These are phyloP conservation scores for Metalampra italica DNA, from an alignment of 2,888 invertebrate species.

Conservation along the genomic window DNA sequence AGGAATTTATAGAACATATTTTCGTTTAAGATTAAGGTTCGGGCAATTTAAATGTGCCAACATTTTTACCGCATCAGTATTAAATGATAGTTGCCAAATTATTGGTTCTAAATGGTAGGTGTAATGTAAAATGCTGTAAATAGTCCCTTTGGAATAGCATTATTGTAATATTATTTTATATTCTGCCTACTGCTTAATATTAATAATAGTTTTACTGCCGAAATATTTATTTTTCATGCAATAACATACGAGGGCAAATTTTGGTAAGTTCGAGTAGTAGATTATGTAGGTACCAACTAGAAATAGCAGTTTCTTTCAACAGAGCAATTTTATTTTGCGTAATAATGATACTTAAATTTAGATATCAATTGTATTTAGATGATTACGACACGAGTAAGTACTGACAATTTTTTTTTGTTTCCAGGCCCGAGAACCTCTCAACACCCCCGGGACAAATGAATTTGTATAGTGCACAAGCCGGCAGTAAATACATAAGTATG, in stretches of 20 bases:
- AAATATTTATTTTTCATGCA: conserved; percentile 70
- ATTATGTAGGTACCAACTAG: background rate
- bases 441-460: conserved; percentile 87
- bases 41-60: conserved; percentile 72
- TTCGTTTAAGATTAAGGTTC: conserved; percentile 59
- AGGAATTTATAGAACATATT: conserved; percentile 66
- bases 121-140: conserved; percentile 60
- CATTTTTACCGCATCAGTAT: conserved; percentile 79
- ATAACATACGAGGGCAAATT: conserved; percentile 64
- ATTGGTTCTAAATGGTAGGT: conserved; percentile 60
- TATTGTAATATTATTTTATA: conserved; percentile 38
- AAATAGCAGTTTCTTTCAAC: background rate
- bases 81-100: conserved; percentile 71
- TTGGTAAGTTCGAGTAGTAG: conserved; percentile 57
- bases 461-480: conserved; percentile 82
- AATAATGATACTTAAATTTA: conserved; percentile 4
- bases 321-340: conserved; percentile 3
- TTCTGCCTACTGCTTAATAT: conserved; percentile 46
- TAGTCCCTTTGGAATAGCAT: conserved; percentile 54
- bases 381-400: background rate
- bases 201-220: conserved; percentile 50
- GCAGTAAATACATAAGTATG: conserved; percentile 71
- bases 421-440: conserved; percentile 91
- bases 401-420: conserved; percentile 50
- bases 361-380: background rate